Base-by-base conservation (phyloP, 2,113 vertebrate species). In the Rhynchomys soricoides region DNA sequence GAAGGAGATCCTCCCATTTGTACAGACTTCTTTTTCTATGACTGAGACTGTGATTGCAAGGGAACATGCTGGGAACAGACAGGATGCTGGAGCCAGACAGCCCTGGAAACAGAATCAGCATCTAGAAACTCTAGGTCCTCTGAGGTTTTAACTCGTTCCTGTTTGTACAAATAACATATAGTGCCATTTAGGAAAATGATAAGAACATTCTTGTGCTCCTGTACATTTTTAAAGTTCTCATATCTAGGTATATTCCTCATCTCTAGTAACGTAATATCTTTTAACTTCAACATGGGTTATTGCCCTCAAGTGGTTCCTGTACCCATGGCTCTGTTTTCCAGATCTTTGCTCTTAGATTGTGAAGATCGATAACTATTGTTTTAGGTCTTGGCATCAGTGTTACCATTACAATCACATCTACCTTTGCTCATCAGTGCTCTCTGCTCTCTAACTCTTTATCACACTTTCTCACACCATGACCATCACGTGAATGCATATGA, bases 41-140 rank as follows among this genome's bases (percentile, higher is more conserved):
- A 37, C 0, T 29, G 59, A 43, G 52, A 82, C 40, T 7, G 13
- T 59, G 31, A 10, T 26, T 21, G 45, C 29, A 22, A 70, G 62
- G 40, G 21, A 66, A 50, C 12, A 1, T 4, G 40, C 21, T 37
- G 4, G 34, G 55, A 40, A 43, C 7, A 29, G 50, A 50, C 4
- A 4, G 40, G 19, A 26, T 0, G 0, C 1, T 3, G 16, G 71
- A 59, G 13, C 5, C 52, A 2, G 5, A 2, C 1, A 31, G 73
- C 9, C 16, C 50, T 4, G n/a, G 0, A 1, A 68, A 62, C 66
- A 68, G 29, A 55, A 13, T 26, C 15, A 68, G 3, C 43, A 40
- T 0, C 2, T 4, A 4, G 40, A 1, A 19, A 24, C 31, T 66
- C 15, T 3, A n/a, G 5, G 22, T 45, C 13, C 34, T 57, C 15